Evolutionary conservation across 2,797 vertebrate species (phyloP).

Genomic region (Lacerta agilis): DNA sequence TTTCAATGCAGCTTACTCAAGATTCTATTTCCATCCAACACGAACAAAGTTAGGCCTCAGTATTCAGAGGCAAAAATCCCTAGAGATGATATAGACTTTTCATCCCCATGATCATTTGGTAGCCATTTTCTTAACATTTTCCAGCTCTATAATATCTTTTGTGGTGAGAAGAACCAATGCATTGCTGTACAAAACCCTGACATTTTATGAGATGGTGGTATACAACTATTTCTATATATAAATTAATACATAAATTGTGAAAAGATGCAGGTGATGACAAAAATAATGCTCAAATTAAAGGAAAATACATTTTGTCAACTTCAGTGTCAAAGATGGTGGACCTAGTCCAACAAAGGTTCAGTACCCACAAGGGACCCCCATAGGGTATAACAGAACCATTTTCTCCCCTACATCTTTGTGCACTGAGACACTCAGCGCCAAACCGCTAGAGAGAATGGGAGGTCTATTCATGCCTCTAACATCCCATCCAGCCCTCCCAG

Average conservation of each 20-base stretch:
- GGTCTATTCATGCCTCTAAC: neutral
- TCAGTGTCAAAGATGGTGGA: neutral
- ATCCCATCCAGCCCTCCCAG: neutral
- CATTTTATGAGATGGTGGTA: no score
- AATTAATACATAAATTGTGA: neutral
- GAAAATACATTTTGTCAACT: neutral
- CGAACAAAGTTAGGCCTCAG: neutral
- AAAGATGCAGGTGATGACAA: neutral
- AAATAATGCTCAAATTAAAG: neutral
- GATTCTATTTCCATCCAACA: neutral
- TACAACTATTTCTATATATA: no score
- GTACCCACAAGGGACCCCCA: neutral
- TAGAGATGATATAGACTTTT: neutral
- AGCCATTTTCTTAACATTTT: no score
- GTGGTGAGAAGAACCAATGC: no score
- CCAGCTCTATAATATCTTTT: no score
- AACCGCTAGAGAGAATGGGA: no score
- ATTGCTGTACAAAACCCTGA: no score
- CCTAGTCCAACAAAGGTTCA: neutral
- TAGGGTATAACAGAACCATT: no score
- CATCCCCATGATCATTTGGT: no score
- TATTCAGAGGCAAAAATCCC: neutral
- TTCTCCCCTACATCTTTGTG: no score
- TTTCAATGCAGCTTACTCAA: neutral
- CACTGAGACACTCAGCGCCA: neutral